These are phyloP conservation scores for Nomada goodeniana DNA, from an alignment of 2,888 invertebrate species.

Conservation along the genomic window DNA sequence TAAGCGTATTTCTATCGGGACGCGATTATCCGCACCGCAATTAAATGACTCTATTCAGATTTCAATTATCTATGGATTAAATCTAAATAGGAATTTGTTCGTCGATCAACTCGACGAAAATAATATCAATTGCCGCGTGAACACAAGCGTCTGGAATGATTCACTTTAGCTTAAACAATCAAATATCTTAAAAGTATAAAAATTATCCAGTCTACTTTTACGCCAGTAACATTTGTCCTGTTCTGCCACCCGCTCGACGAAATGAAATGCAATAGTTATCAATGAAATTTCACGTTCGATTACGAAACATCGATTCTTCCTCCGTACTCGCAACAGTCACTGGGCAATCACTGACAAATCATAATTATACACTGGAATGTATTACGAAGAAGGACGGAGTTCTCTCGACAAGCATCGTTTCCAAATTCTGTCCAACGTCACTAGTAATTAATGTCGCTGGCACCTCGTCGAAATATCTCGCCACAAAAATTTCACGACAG, in stretches of 20 bases:
- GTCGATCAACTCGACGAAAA: background rate
- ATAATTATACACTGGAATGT: constrained; percentile 18
- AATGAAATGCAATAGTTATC: background rate
- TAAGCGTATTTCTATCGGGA: constrained; percentile 38
- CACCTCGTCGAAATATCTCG: background rate
- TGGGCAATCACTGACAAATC: background rate
- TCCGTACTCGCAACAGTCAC: constrained; percentile 6
- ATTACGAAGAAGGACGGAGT: background rate
- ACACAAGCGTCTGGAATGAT: background rate
- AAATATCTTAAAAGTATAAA: no score
- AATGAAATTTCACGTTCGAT: background rate
- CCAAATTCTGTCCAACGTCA: background rate
- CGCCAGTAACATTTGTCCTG: background rate
- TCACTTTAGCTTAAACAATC: background rate
- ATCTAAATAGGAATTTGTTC: background rate
- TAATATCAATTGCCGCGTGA: no score
- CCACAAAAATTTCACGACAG: background rate
- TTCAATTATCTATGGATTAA: background rate
- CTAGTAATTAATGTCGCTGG: background rate
- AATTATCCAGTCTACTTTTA: background rate
- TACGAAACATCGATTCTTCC: background rate
- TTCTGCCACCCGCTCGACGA: background rate
- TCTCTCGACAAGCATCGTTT: background rate
- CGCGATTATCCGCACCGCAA: background rate
- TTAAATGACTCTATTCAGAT: background rate